A percentile compares a stretch with the other conserved stretches of the same genome.
Conservation (phyloP, 2,888 invertebrate species). For the Drosophila atripex region DNA sequence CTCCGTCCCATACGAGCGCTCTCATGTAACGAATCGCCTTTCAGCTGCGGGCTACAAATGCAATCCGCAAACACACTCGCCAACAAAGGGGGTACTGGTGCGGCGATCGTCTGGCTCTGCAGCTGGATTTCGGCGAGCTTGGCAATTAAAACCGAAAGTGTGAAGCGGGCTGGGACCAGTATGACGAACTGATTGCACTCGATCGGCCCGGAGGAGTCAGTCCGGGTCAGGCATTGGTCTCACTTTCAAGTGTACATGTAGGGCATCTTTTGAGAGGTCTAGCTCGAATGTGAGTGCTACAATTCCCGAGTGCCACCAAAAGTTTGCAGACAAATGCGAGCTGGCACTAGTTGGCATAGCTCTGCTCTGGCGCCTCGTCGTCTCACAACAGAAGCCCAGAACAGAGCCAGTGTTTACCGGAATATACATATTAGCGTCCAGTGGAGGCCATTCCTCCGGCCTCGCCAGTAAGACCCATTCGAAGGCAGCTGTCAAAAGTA, state of each 20-base stretch:
- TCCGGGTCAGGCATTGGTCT: slow-evolving; percentile 1
- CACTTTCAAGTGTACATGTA: slow-evolving; percentile 21
- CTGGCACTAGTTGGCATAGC: too few species aligned
- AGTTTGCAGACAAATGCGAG: slow-evolving; percentile 53
- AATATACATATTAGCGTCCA: slow-evolving; percentile 71
- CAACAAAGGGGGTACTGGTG: slow-evolving; percentile 52
- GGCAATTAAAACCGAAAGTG: slow-evolving; percentile 75
- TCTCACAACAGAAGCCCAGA: slow-evolving; percentile 22
- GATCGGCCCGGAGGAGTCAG: slow-evolving; percentile 1
- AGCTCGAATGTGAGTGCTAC: not conserved
- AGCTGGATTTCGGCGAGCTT: slow-evolving; percentile 42
- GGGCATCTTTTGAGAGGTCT: not conserved
- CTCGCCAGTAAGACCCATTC: slow-evolving; percentile 37
- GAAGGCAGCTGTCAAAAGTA: slow-evolving; percentile 71
- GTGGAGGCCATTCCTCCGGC: slow-evolving; percentile 10
- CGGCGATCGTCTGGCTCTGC: slow-evolving; percentile 63
- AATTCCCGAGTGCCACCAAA: not conserved
- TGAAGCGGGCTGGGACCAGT: slow-evolving; percentile 33
- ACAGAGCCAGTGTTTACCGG: slow-evolving; percentile 39
- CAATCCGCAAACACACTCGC: slow-evolving; percentile 36
- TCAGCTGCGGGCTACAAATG: slow-evolving; percentile 68
- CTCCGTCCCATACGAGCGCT: slow-evolving; percentile 27
- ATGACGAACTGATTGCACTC: slow-evolving; percentile 6
- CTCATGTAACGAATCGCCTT: slow-evolving; percentile 62
- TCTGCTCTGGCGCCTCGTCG: slow-evolving; percentile 57